These are phyloP conservation scores for Aleiodes testaceus DNA, from an alignment of 2,888 invertebrate species.

Conservation along the genomic window DNA sequence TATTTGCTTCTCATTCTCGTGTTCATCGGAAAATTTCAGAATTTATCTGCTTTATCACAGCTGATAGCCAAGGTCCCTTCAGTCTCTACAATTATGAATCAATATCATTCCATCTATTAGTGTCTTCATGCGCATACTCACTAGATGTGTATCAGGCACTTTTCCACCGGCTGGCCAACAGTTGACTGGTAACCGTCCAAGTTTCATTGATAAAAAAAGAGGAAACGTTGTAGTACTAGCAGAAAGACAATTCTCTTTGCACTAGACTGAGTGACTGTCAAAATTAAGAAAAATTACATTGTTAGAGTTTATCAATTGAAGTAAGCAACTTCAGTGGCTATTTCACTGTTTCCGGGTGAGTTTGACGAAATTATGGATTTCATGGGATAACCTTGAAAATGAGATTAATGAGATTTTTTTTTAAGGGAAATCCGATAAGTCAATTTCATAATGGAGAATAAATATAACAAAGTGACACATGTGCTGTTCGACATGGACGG, in stretches of 20 bases:
- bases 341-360: too few species aligned
- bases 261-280: background rate
- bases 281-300: background rate
- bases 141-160: background rate
- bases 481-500: slow-evolving; percentile 71
- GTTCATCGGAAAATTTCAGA: too few species aligned
- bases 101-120: too few species aligned
- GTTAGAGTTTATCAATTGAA: background rate
- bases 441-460: slow-evolving; percentile 45
- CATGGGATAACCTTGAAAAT: slow-evolving; percentile 8
- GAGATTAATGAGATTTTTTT: background rate
- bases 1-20: too few species aligned
- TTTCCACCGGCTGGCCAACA: background rate
- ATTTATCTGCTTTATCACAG: too few species aligned
- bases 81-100: too few species aligned
- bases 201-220: background rate
- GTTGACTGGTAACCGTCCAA: slow-evolving; percentile 15
- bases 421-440: slow-evolving; percentile 12
- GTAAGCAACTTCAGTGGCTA: too few species aligned
- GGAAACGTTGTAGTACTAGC: too few species aligned
- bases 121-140: background rate
- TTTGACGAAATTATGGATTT: background rate
- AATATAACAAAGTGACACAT: slow-evolving; percentile 65
- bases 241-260: too few species aligned
- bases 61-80: too few species aligned